A percentile compares a stretch with the other conserved stretches of the same genome.
These are phyloP conservation scores for Agelaius phoeniceus DNA, from an alignment of 2,113 vertebrate species.

Conservation along the genomic window DNA sequence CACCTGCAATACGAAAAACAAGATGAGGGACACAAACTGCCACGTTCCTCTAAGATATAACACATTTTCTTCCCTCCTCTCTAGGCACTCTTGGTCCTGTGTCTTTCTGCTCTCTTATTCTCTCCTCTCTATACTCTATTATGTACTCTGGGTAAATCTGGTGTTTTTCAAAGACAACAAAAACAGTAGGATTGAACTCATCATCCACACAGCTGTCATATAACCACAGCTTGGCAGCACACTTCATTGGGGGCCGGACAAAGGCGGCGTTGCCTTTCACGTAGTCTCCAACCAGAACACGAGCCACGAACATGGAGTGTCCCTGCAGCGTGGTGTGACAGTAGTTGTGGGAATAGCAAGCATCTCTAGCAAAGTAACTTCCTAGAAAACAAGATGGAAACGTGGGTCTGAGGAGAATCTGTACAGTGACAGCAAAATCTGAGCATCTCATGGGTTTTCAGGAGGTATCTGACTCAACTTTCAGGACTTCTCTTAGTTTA, in stretches of 20 bases:
- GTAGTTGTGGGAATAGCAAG: constrained; percentile 75
- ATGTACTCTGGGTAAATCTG: constrained; percentile 67
- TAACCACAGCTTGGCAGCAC: not conserved
- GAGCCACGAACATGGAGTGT: constrained; percentile 78
- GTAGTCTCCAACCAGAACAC: constrained; percentile 76
- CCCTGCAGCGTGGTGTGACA: not conserved
- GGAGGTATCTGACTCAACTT: not conserved
- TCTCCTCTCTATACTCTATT: constrained; percentile 74
- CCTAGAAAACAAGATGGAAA: constrained; percentile 59
- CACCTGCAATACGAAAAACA: not conserved
- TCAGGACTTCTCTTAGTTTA: not conserved
- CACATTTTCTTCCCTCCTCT: not conserved
- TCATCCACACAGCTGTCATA: constrained; percentile 86
- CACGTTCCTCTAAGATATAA: not conserved
- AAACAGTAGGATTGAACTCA: constrained; percentile 34
- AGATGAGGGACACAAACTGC: not conserved
- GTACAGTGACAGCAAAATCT: not conserved
- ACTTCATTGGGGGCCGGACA: constrained; percentile 59
- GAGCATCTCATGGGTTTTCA: not conserved
- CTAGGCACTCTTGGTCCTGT: not conserved
- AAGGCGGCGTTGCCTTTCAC: constrained; percentile 40
- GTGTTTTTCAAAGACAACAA: constrained; percentile 62
- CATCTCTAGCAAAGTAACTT: constrained; percentile 86
- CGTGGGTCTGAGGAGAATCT: not conserved
- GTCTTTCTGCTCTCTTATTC: not conserved